A percentile compares a stretch with the other conserved stretches of the same genome.
These are phyloP conservation scores for Acleris emargana DNA, from an alignment of 2,888 invertebrate genomes.

Conservation along the genomic window DNA sequence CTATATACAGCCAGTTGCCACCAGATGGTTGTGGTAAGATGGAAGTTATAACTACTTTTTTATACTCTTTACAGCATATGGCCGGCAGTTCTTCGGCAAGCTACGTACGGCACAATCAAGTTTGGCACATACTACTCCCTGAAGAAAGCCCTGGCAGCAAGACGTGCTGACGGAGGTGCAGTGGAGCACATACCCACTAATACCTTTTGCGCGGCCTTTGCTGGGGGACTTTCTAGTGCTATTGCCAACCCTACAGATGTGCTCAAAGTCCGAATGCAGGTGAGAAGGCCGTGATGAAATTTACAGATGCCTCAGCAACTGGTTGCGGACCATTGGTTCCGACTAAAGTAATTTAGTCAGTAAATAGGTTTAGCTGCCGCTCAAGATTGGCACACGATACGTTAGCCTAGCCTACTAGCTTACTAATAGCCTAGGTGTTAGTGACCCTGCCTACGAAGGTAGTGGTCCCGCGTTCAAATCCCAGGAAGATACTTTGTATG, in stretches of 20 bases:
- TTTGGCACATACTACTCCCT: conserved; percentile 97
- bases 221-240: conserved; percentile 96
- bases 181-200: conserved; percentile 86
- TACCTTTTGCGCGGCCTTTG: conserved; percentile 92
- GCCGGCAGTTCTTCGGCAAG: conserved; percentile 96
- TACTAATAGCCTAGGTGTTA: no score
- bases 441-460: no score
- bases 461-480: no score
- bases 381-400: no score
- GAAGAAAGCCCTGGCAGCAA: conserved; percentile 87
- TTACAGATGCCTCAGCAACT: background rate
- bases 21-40: no score
- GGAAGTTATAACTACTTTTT: no score
- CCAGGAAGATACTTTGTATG: no score
- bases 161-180: conserved; percentile 76
- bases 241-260: conserved; percentile 98
- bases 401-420: no score
- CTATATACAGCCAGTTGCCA: no score
- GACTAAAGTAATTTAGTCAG: no score
- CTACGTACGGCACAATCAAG: conserved; percentile 98
- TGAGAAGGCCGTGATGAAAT: conserved; percentile 52
- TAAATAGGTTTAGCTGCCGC: no score
- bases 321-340: no score
- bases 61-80: conserved; percentile 86
- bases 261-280: conserved; percentile 97